Conservation (phyloP, 1,140 invertebrate genomes). For the Cotesia chilonis region DNA sequence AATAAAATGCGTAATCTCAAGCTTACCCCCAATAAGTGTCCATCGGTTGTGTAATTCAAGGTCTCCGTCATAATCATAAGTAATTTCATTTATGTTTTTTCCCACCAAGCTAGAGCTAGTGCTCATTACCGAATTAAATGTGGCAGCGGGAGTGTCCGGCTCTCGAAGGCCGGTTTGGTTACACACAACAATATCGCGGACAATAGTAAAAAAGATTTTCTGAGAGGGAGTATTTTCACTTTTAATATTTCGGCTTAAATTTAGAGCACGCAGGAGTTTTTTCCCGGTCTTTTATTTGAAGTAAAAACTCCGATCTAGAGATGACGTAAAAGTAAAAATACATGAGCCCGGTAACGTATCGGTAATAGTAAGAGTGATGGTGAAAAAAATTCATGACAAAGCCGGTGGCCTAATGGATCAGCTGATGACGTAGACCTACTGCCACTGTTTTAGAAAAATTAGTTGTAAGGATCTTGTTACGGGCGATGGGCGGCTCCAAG, state of each 20-base stretch:
- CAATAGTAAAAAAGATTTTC: no score
- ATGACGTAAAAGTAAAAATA: no score
- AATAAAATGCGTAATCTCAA: conserved; percentile 6
- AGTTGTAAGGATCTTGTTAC: conserved; percentile 19
- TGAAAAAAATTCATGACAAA: not conserved
- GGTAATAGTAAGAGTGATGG: no score
- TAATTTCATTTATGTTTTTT: conserved; percentile 46
- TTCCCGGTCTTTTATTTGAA: no score
- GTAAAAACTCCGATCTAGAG: no score
- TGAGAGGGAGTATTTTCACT: no score
- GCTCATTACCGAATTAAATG: conserved; percentile 44
- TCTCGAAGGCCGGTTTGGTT: no score
- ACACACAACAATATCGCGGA: no score
- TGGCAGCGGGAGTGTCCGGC: conserved; percentile 19
- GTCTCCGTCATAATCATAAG: conserved; percentile 44
- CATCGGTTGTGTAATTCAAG: conserved; percentile 57
- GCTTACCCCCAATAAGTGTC: conserved; percentile 2
- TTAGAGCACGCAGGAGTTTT: no score
- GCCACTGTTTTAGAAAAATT: not conserved
- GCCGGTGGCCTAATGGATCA: conserved; percentile 8
- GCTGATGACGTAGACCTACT: not conserved
- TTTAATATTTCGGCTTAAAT: no score
- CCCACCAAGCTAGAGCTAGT: conserved; percentile 46
- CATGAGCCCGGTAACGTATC: no score
- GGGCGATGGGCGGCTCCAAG: conserved; percentile 22